These are phyloP conservation scores for Tenthredo distinguenda DNA, from an alignment of 2,888 invertebrate genomes.

Conservation along the genomic window DNA sequence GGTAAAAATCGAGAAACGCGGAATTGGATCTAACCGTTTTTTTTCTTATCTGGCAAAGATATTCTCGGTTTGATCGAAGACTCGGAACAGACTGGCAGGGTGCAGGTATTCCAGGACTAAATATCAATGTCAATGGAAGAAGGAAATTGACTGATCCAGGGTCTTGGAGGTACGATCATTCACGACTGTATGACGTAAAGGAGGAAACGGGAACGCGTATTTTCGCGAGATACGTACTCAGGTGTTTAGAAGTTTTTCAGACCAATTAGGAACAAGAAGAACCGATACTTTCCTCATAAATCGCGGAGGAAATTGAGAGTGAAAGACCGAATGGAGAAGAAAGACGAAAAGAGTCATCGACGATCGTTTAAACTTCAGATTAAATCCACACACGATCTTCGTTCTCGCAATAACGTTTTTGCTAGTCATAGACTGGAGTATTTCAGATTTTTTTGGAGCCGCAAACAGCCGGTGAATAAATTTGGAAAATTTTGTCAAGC, in stretches of 20 bases:
- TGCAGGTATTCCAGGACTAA: background rate
- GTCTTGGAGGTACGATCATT: conserved; percentile 19
- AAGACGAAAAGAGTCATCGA: too few species aligned
- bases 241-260: background rate
- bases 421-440: too few species aligned
- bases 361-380: too few species aligned
- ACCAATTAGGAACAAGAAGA: too few species aligned
- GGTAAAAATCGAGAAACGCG: background rate
- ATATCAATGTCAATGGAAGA: background rate
- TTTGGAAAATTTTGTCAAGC: background rate
- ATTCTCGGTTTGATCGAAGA: background rate
- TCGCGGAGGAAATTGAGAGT: background rate
- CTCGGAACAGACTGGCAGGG: background rate
- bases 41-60: background rate
- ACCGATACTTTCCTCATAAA: background rate
- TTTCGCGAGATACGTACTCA: background rate
- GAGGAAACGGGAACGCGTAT: background rate
- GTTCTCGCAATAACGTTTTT: too few species aligned
- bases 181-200: background rate
- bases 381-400: too few species aligned
- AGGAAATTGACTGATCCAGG: conserved; percentile 9
- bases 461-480: too few species aligned
- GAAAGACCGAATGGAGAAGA: background rate
- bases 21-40: background rate
- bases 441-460: too few species aligned